phyloP scores from a whole-genome alignment of 2,888 invertebrate species.

The Meta bourneti region DNA sequence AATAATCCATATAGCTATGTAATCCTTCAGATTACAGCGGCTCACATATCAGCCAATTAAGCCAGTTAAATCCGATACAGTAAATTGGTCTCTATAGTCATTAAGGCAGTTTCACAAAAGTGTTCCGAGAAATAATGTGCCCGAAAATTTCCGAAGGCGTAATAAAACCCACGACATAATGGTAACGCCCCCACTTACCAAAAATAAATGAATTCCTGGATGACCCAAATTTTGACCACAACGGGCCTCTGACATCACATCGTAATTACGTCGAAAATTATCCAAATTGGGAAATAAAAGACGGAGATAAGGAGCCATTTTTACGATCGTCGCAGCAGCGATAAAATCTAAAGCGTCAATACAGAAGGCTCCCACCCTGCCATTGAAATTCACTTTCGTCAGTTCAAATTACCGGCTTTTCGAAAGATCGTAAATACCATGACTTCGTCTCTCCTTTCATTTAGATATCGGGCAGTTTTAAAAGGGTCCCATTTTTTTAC shows the following conservation, averaged over 20 bases:
- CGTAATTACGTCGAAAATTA: conserved; percentile 59
- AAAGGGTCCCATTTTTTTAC: conserved; percentile 27
- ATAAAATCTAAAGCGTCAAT: conserved; percentile 64
- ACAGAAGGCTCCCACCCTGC: conserved; percentile 2
- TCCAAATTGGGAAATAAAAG: conserved; percentile 55
- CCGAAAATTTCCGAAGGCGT: neutral
- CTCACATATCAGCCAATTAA: no score
- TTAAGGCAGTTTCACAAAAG: no score
- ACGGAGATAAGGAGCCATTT: conserved; percentile 41
- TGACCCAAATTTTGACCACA: conserved; percentile 29
- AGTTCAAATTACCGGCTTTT: conserved; percentile 29
- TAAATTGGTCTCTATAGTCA: no score
- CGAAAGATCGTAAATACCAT: conserved; percentile 38
- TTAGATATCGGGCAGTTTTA: conserved; percentile 17
- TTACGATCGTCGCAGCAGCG: conserved; percentile 34
- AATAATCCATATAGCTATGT: no score
- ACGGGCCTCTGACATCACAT: conserved; percentile 1
- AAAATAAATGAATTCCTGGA: neutral
- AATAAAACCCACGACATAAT: conserved; percentile 14
- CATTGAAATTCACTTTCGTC: conserved; percentile 57
- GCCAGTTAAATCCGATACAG: no score
- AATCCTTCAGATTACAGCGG: no score
- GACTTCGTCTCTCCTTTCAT: conserved; percentile 4
- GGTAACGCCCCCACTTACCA: neutral
- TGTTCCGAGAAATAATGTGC: no score